Conservation (phyloP, 2,888 invertebrate species). For the Sarcophaga variegata region DNA sequence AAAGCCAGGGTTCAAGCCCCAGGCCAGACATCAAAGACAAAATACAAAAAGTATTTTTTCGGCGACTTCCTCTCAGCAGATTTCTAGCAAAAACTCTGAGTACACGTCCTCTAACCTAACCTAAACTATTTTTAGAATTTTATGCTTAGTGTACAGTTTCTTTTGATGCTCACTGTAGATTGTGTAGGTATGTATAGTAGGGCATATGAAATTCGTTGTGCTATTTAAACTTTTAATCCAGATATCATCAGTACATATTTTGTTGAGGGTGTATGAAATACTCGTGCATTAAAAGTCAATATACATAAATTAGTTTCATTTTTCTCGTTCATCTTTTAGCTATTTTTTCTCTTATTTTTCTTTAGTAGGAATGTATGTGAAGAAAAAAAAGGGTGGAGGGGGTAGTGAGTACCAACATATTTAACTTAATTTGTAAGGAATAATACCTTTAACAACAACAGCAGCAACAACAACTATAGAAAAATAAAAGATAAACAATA, state of each 20-base stretch:
- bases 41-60: too few relatives aligned
- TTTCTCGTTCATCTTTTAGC: neutral
- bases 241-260: neutral
- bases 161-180: too few relatives aligned
- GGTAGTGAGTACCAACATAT: neutral
- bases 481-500: conserved; percentile 11
- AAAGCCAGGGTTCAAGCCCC: too few relatives aligned
- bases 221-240: neutral
- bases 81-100: too few relatives aligned
- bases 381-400: too few relatives aligned
- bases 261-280: conserved; percentile 11
- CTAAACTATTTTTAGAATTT: too few relatives aligned
- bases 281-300: conserved; percentile 57
- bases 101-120: too few relatives aligned
- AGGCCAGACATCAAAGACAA: too few relatives aligned
- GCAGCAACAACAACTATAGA: neutral
- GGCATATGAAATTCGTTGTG: neutral
- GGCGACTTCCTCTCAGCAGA: too few relatives aligned
- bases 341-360: neutral
- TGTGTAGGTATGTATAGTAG: neutral
- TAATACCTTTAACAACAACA: neutral
- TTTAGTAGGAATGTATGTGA: too few relatives aligned
- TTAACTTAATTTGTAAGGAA: neutral
- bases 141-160: too few relatives aligned
- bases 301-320: conserved; percentile 51